These are phyloP conservation scores for Sitta carolinensis DNA, from an alignment of 2,797 vertebrate genomes.

Conservation along the genomic window DNA sequence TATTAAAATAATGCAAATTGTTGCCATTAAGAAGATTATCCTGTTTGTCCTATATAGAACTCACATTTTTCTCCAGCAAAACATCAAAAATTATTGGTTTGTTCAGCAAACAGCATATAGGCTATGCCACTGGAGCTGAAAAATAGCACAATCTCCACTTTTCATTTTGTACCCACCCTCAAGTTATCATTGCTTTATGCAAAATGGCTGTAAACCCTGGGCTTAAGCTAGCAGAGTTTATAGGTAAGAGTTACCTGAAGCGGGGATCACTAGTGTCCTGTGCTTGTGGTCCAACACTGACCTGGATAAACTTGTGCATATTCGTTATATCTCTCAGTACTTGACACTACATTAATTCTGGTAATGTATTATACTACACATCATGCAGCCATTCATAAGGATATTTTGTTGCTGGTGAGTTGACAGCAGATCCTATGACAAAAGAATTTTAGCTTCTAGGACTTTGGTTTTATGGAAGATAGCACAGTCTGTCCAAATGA, in stretches of 20 bases:
- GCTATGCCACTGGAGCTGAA: neutral
- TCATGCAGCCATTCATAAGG: neutral
- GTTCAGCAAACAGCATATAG: neutral
- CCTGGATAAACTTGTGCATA: neutral
- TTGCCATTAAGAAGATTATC: slow-evolving; percentile 72
- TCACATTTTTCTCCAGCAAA: slow-evolving; percentile 44
- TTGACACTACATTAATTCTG: neutral
- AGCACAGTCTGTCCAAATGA: slow-evolving; percentile 1
- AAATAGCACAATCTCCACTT: neutral
- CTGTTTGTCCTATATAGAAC: slow-evolving; percentile 58
- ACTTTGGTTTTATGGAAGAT: neutral
- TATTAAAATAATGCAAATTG: slow-evolving; percentile 73
- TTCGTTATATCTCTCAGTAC: neutral
- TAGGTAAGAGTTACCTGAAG: neutral
- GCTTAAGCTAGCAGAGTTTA: neutral
- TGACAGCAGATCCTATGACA: neutral
- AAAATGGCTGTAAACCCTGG: neutral
- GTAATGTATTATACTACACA: neutral
- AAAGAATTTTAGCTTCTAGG: neutral
- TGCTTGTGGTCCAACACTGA: neutral
- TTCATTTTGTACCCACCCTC: neutral
- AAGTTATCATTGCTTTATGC: neutral
- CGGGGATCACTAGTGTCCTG: neutral
- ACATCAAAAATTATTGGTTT: slow-evolving; percentile 3
- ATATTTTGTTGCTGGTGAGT: neutral